A percentile compares a stretch with the other conserved stretches of the same genome.
phyloP scores from a whole-genome alignment of 2,113 vertebrate genomes.

The Xenopus borealis region DNA sequence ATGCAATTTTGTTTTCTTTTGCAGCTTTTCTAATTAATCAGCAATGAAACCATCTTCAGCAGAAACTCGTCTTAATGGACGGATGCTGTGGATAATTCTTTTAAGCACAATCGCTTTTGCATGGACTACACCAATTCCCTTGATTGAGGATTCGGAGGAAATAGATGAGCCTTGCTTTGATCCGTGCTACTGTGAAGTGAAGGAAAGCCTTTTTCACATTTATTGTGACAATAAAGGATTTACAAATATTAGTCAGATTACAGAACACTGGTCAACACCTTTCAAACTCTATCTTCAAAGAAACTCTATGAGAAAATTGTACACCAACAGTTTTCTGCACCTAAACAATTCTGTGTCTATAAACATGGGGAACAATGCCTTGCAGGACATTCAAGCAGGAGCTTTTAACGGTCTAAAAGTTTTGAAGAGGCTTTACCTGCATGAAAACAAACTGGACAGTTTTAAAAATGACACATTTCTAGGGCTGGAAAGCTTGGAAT shows the following conservation, averaged over 20 bases:
- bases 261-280: slow-evolving; percentile 91
- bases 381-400: slow-evolving; percentile 96
- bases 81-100: slow-evolving; percentile 99
- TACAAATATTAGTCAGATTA: slow-evolving; percentile 99
- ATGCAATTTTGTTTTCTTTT: slow-evolving; percentile 63
- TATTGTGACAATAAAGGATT: slow-evolving; percentile 99
- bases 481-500: slow-evolving; percentile 96
- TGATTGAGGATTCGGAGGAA: slow-evolving; percentile 97
- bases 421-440: slow-evolving; percentile 93
- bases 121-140: slow-evolving; percentile 98
- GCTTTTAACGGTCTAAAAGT: slow-evolving; percentile 93
- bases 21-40: slow-evolving; percentile 66
- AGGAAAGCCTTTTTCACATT: slow-evolving; percentile 97
- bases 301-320: slow-evolving; percentile 97
- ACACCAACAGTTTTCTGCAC: slow-evolving; percentile 97
- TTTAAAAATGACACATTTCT: slow-evolving; percentile 97
- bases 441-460: slow-evolving; percentile 96
- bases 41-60: slow-evolving; percentile 65
- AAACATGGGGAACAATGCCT: slow-evolving; percentile 96
- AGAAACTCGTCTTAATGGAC: slow-evolving; percentile 74
- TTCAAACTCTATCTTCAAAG: slow-evolving; percentile 98
- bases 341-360: slow-evolving; percentile 97
- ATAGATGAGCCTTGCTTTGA: slow-evolving; percentile 97
- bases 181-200: slow-evolving; percentile 98
- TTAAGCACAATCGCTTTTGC: slow-evolving; percentile 99